Percentiles rank a stretch among this genome's conserved stretches.
These are phyloP conservation scores for Eristalis tenax DNA, from an alignment of 2,888 invertebrate species.

Conservation along the genomic window DNA sequence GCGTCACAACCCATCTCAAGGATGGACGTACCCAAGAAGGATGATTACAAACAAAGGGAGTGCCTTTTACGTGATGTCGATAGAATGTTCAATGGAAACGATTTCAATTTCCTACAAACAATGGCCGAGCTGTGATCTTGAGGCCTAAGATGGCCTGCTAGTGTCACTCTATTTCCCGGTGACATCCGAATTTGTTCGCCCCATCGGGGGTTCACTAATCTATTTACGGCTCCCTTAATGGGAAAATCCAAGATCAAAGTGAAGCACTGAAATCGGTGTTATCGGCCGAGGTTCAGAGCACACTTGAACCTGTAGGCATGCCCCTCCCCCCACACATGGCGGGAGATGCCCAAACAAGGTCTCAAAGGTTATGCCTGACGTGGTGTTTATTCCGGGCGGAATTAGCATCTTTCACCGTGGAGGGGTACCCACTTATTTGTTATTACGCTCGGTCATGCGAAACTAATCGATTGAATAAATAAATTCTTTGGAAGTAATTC, in stretches of 20 bases:
- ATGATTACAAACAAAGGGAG: background rate
- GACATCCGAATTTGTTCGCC: slow-evolving; percentile 7
- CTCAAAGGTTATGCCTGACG: background rate
- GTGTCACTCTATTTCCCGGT: slow-evolving; percentile 29
- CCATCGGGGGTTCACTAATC: background rate
- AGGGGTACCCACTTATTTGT: background rate
- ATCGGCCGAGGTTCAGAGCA: too few relatives aligned
- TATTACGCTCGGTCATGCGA: background rate
- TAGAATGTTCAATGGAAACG: background rate
- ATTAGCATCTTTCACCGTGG: background rate
- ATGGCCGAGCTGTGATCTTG: background rate
- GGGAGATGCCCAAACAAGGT: background rate
- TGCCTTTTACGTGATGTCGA: background rate
- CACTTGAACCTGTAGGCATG: too few relatives aligned
- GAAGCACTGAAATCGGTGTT: background rate
- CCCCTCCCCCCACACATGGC: too few relatives aligned
- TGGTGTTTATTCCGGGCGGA: background rate
- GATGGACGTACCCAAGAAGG: background rate
- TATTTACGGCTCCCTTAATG: background rate
- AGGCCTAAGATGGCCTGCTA: slow-evolving; percentile 1
- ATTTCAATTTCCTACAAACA: background rate
- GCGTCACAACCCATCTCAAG: background rate
- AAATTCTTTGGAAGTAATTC: background rate
- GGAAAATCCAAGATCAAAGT: background rate
- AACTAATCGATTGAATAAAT: background rate